These are phyloP conservation scores for Nycticryphes semicollaris DNA, from an alignment of 2,113 vertebrate genomes.

Conservation along the genomic window DNA sequence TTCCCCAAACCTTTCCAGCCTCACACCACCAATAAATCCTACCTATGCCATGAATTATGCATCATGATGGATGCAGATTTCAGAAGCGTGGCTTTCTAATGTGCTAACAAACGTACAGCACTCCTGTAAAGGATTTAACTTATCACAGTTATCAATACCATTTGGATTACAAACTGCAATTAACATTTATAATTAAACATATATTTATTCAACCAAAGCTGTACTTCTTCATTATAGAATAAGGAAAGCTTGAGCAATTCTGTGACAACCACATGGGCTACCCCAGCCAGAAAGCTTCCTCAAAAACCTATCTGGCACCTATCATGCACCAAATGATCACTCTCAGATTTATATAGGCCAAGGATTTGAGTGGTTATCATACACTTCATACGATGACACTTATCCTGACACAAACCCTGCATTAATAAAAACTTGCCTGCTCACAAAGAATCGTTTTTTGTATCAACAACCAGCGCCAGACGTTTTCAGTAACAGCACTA, in stretches of 20 bases:
- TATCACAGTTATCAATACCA: not conserved
- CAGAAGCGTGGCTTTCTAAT: not conserved
- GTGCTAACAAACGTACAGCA: not conserved
- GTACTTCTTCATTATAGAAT: not conserved
- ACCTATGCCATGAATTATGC: rapidly evolving
- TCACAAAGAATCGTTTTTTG: not conserved
- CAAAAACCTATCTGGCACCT: not conserved
- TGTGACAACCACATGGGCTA: not conserved
- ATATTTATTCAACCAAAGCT: not conserved
- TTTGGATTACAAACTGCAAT: not conserved
- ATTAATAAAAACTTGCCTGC: not conserved
- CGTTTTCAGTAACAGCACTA: not conserved
- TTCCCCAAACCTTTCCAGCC: not conserved
- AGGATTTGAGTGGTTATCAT: not conserved
- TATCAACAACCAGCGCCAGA: not conserved
- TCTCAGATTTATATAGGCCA: not conserved
- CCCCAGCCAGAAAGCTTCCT: not conserved
- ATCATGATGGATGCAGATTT: not conserved
- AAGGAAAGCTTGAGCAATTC: not conserved
- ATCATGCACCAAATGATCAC: not conserved
- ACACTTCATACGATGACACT: too few species aligned
- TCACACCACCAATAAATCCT: not conserved
- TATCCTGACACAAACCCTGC: not conserved
- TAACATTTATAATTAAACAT: not conserved
- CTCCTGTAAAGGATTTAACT: not conserved